These are phyloP conservation scores for Plectus sambesii DNA, from an alignment of 1,140 invertebrate species.

Conservation along the genomic window DNA sequence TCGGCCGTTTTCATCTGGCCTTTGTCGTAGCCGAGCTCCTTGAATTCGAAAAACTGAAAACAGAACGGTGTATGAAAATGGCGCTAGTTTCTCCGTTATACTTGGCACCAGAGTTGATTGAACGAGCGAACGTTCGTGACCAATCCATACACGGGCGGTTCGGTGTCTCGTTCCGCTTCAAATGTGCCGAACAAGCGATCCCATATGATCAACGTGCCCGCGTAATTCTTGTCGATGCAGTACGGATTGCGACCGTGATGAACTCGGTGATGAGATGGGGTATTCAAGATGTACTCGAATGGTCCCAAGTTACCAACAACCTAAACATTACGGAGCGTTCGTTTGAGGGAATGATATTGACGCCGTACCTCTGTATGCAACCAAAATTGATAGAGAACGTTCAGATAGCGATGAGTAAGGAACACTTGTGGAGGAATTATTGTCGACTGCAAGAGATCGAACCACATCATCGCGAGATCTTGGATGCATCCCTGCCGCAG, in stretches of 20 bases:
- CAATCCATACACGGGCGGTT: conserved; percentile 50
- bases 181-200: conserved; percentile 52
- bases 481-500: conserved; percentile 18
- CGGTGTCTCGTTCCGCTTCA: conserved; percentile 45
- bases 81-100: conserved; percentile 25
- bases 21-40: conserved; percentile 19
- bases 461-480: conserved; percentile 13
- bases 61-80: conserved; percentile 1
- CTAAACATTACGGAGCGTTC: no score
- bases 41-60: conserved; percentile 24
- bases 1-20: conserved; percentile 14
- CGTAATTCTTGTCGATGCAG: conserved; percentile 57
- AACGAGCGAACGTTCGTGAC: conserved; percentile 49
- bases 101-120: conserved; percentile 51
- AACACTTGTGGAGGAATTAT: conserved; percentile 18
- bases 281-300: conserved; percentile 53
- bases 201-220: conserved; percentile 54
- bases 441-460: conserved; percentile 14
- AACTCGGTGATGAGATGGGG: conserved; percentile 53
- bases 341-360: no score
- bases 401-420: conserved; percentile 15
- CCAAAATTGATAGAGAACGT: conserved; percentile 20
- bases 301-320: conserved; percentile 46
- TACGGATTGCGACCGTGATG: conserved; percentile 54
- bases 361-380: conserved; percentile 18